Evolutionary conservation across 2,797 vertebrate species (phyloP), one percentile per base, ranked within the genome.

Genomic region (Rhinatrema bivittatum): DNA sequence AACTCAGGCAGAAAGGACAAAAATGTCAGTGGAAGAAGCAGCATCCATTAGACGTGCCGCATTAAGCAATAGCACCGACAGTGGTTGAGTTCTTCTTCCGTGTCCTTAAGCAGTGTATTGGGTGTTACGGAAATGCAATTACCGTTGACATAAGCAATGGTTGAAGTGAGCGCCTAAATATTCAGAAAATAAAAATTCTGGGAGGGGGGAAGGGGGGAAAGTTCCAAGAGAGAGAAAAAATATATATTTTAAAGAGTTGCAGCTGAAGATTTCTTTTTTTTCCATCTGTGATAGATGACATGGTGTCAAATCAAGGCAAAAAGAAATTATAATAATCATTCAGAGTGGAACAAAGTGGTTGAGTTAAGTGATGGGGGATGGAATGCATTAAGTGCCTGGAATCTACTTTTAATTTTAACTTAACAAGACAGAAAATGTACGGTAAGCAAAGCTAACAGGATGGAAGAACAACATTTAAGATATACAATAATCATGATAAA

Each of bases 241-340:
- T 32, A 41, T 20, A n/a, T n/a, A n/a, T 16, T 20, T 25, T 37
- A 17, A 59, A 16, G 13, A 57, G 32, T 1, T 41, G 25, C 14
- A 51, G 29, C 31, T 32, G 10, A 47, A 43, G 21, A n/a, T n/a
- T n/a, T n/a, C n/a, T n/a, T n/a, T 37, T 38, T 14, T 38, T 48
- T 32, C 28, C 15, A 39, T 47, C 20, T 0, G 13, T 59, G 48
- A 67, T 48, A 54, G 52, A 57, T 56, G 48, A 26, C 42, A 42
- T 21, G n/a, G n/a, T n/a, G n/a, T n/a, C n/a, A n/a, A n/a, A n/a
- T n/a, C n/a, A n/a, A n/a, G n/a, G n/a, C n/a, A n/a, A n/a, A n/a
- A n/a, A n/a, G n/a, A n/a, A n/a, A n/a, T n/a, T n/a, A n/a, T n/a
- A n/a, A n/a, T n/a, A n/a, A n/a, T n/a, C n/a, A n/a, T n/a, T n/a